A percentile compares a stretch with the other conserved stretches of the same genome.
Conservation (phyloP, 2,797 vertebrate species). For the Ctenopoma kingsleyae region DNA sequence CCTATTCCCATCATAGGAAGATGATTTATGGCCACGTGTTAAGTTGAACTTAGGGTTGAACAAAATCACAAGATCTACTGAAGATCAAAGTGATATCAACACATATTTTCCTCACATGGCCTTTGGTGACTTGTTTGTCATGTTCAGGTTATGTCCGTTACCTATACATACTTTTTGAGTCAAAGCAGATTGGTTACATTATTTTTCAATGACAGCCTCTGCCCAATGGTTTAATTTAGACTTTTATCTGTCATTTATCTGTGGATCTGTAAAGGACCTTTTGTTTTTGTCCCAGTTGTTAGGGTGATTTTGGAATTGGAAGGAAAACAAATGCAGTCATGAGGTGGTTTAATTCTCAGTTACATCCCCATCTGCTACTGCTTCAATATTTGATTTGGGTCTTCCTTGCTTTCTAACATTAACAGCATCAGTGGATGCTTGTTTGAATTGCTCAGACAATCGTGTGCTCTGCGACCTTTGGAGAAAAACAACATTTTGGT, state of each 20-base stretch:
- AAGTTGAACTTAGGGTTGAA: slow-evolving; percentile 8
- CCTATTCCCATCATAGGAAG: not conserved
- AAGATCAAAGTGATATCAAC: slow-evolving; percentile 8
- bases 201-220: slow-evolving; percentile 22
- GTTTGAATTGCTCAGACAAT: slow-evolving; percentile 55
- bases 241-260: slow-evolving; percentile 35
- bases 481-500: slow-evolving; percentile 85
- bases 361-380: slow-evolving; percentile 25
- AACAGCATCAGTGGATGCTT: slow-evolving; percentile 59
- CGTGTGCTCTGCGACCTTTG: slow-evolving; percentile 67
- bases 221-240: slow-evolving; percentile 11
- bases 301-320: slow-evolving; percentile 61
- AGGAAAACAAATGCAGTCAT: slow-evolving; percentile 66
- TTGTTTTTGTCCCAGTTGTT: slow-evolving; percentile 60
- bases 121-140: not conserved
- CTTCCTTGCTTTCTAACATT: slow-evolving; percentile 34
- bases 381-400: slow-evolving; percentile 54
- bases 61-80: slow-evolving; percentile 23
- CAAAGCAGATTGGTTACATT: not conserved
- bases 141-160: not conserved
- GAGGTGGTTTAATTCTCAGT: slow-evolving; percentile 52
- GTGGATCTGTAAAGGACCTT: slow-evolving; percentile 18
- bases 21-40: slow-evolving; percentile 24
- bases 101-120: not conserved
- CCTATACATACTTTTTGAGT: not conserved